These are phyloP conservation scores for Candidula unifasciata DNA, from an alignment of 2,888 invertebrate species.

Conservation along the genomic window DNA sequence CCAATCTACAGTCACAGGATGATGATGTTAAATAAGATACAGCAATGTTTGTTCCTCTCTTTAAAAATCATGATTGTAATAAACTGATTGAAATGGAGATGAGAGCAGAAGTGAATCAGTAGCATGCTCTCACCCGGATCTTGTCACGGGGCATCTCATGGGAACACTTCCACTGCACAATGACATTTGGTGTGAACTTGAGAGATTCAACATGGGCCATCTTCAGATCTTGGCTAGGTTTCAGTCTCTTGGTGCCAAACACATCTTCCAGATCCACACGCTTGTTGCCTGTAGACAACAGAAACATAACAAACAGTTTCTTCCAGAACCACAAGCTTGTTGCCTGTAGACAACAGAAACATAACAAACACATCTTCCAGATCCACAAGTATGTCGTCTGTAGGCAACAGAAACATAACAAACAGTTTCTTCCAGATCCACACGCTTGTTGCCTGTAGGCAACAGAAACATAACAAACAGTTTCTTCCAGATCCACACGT, in stretches of 20 bases:
- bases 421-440: too few species aligned
- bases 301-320: too few species aligned
- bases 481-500: too few species aligned
- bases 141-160: conserved; percentile 63
- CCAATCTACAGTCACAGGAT: too few species aligned
- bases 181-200: conserved; percentile 69
- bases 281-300: conserved; percentile 2
- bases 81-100: not conserved
- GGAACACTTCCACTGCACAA: conserved; percentile 67
- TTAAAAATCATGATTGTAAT: not conserved
- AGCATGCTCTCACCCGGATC: conserved; percentile 63
- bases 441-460: too few species aligned
- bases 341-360: too few species aligned
- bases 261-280: conserved; percentile 47
- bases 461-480: too few species aligned
- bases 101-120: not conserved
- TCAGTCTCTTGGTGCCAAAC: conserved; percentile 50
- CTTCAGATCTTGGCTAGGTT: conserved; percentile 43
- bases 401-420: too few species aligned
- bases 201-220: conserved; percentile 52
- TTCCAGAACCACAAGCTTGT: too few species aligned
- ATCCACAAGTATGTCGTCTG: conserved; percentile 36
- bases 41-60: too few species aligned
- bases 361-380: conserved; percentile 51
- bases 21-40: too few species aligned